Evolutionary conservation across 2,888 invertebrate species (phyloP).

Genomic region (Macrophya annulata): DNA sequence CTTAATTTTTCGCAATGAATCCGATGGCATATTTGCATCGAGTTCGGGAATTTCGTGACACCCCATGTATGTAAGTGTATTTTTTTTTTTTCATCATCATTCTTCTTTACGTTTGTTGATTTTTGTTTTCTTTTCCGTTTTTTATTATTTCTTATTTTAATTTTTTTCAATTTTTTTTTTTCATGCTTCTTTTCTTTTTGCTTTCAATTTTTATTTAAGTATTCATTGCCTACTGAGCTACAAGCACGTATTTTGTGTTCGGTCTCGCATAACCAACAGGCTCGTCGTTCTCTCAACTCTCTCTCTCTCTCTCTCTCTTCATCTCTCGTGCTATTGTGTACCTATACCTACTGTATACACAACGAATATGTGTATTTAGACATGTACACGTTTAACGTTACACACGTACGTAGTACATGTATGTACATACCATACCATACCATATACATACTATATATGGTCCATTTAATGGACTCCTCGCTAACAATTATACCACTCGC

Average conservation of each 20-base stretch:
- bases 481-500: constrained; percentile 66
- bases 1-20: no score
- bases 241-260: constrained; percentile 65
- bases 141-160: background rate
- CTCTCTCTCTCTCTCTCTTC: constrained; percentile 10
- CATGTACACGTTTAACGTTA: background rate
- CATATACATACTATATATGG: constrained; percentile 39
- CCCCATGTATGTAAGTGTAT: constrained; percentile 64
- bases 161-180: constrained; percentile 38
- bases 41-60: no score
- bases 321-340: constrained; percentile 16
- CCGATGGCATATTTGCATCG: no score
- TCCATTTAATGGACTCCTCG: constrained; percentile 68
- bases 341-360: constrained; percentile 10
- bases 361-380: no score
- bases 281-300: constrained; percentile 1
- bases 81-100: constrained; percentile 48
- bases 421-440: background rate
- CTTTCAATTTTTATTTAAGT: constrained; percentile 30
- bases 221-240: constrained; percentile 53
- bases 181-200: constrained; percentile 8
- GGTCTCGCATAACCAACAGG: constrained; percentile 66
- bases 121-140: constrained; percentile 54
- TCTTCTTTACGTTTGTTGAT: constrained; percentile 53
- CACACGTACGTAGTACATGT: no score